Base-by-base conservation (phyloP, 2,888 invertebrate genomes). In the Lathronympha strigana region DNA sequence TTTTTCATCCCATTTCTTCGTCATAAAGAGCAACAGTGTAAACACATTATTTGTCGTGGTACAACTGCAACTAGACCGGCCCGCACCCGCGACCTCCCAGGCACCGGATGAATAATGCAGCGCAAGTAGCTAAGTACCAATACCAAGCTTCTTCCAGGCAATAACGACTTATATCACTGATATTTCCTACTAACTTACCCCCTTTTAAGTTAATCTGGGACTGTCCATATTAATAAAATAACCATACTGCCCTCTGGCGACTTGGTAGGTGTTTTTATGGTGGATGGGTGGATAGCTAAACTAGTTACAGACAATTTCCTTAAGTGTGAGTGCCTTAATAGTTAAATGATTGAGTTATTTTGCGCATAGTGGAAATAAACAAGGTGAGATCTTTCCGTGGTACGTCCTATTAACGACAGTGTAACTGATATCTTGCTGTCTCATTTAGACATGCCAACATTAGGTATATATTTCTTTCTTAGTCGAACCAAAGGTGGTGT, bases 31-130 rank as follows among this genome's bases (percentile, higher is more conserved):
- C 9, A 9, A 4, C 19, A 53, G 43, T 28, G 23, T 11, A 6
- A 28, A 31, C 43, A 19, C 13, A 19, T 21, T 58, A 45, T 9
- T 33, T n/a, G n/a, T 33, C n/a, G 33, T 5, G 31, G 31, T 57
- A 47, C 54, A 55, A 25, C 19, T 17, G 17, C 25, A 43, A 40
- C 43, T 58, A 50, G 57, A 55, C 43, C 53, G 23, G 58, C 13
- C 31, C 53, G 21, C 72, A 74, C 74, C 73, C 75, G 67, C 83
- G 82, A 82, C 85, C 84, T 80, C 82, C 82, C 82, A 76, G 73
- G 72, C 79, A 72, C 70, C 63, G 66, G 68, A 83, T 86, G 86
- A 85, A 86, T 86, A 73, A 86, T 84, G 79, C 85, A 80, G 69
- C 63, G 69, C 73, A 69, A 36, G 68, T 71, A 70, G 51, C 67